Evolutionary conservation across 2,113 vertebrate species (phyloP), one percentile per base, ranked within the genome.

Genomic region (Marmota monax): DNA sequence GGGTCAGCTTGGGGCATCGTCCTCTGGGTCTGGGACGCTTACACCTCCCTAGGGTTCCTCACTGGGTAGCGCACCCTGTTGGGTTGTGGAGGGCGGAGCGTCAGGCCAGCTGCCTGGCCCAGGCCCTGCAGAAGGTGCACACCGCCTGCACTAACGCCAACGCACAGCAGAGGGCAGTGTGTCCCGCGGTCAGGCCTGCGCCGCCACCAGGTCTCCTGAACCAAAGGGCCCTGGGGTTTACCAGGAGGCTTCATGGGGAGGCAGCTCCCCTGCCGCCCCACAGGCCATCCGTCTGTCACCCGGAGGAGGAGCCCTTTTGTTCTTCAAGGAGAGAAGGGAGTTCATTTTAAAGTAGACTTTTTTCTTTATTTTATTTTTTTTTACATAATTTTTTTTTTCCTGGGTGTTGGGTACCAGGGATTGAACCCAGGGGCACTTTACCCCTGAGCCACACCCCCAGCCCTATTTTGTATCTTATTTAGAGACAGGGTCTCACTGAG

Each of bases 131-230:
- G 56, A 34, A 63, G 45, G 48, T 18, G 1, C 32, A 25, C 14
- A 45, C 25, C 56, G 37, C 2, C 17, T 95, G 89, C 90, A 73
- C 93, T 98, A 97, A 84, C 70, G 48, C 84, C 63, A 22, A 0
- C 6, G 16, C 94, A 85, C 99, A 98, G 98, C 98, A 99, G 99
- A 98, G 98, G 99, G 99, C 98, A 92, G 85, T 94, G 95, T 53
- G 61, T 88, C 53, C 96, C 53, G 4, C 96, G 85, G 56, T 2
- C 93, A 63, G 29, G 94, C 80, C 11, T 2, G 77, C 79, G 84
- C 77, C 78, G 65, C 12, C 0, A 29, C 34, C 20, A 61, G 37
- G 77, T 45, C 42, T 76, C 1, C 94, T 89, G 83, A 85, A 76
- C 58, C 73, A 79, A 92, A 92, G 86, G 95, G 39, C 37, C 32